These are phyloP conservation scores for Drosophila limbata DNA, from an alignment of 2,888 invertebrate genomes.

Conservation along the genomic window DNA sequence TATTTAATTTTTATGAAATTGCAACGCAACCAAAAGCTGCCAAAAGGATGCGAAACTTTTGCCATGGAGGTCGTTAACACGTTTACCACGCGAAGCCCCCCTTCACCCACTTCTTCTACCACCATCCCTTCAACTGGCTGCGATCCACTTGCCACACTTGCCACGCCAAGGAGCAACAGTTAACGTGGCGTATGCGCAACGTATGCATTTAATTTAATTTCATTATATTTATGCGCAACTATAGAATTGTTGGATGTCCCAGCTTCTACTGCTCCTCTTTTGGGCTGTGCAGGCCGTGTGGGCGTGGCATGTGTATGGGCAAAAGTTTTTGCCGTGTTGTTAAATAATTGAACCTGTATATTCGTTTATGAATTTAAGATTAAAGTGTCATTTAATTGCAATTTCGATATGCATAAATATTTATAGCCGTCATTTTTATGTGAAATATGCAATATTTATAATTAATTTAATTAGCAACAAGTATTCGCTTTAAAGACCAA, in stretches of 20 bases:
- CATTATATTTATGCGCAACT: slow-evolving; percentile 81
- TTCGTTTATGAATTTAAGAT: slow-evolving; percentile 79
- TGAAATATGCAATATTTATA: slow-evolving; percentile 51
- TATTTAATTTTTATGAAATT: slow-evolving; percentile 81
- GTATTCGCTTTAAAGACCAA: slow-evolving; percentile 55
- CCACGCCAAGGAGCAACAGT: slow-evolving; percentile 69
- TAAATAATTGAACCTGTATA: slow-evolving; percentile 71
- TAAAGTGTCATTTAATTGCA: slow-evolving; percentile 78
- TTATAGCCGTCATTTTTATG: slow-evolving; percentile 41
- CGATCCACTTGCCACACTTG: slow-evolving; percentile 17
- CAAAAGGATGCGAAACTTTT: slow-evolving; percentile 75
- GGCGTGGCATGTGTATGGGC: slow-evolving; percentile 67
- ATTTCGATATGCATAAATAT: slow-evolving; percentile 50
- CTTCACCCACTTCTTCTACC: not conserved
- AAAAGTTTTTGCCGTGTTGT: slow-evolving; percentile 68
- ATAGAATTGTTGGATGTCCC: slow-evolving; percentile 50
- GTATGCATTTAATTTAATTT: slow-evolving; percentile 82
- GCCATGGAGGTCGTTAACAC: slow-evolving; percentile 79
- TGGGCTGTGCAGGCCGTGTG: slow-evolving; percentile 3
- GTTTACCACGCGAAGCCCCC: slow-evolving; percentile 34
- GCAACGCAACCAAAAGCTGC: slow-evolving; percentile 75
- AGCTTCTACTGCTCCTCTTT: slow-evolving; percentile 10
- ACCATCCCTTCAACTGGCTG: not conserved
- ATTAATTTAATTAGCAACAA: slow-evolving; percentile 72
- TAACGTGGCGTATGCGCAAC: slow-evolving; percentile 82